Percentiles rank a stretch among this genome's conserved stretches.
Conservation (phyloP, 2,888 invertebrate species). For the Leucophenga maculata region DNA sequence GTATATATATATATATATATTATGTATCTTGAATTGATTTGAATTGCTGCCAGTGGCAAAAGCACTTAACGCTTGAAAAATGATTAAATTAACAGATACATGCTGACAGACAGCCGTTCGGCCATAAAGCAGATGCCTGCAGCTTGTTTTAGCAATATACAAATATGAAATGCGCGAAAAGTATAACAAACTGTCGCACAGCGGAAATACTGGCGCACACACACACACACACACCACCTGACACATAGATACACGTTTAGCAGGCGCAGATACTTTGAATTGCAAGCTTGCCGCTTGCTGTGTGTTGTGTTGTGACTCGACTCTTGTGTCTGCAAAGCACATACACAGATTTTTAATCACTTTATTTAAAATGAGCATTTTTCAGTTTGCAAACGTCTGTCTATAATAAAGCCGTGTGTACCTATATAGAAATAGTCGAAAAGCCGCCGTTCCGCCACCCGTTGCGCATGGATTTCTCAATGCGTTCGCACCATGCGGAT, state of each 20-base stretch:
- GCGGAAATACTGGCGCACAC: background rate
- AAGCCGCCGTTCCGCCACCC: too few species aligned
- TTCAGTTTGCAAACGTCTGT: too few species aligned
- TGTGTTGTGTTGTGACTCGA: too few species aligned
- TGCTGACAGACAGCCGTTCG: too few species aligned
- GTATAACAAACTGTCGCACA: background rate
- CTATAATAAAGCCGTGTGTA: too few species aligned
- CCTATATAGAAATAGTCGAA: too few species aligned
- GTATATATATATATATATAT: too few species aligned
- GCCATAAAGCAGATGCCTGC: conserved; percentile 1
- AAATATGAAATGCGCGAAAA: too few species aligned
- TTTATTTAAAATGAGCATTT: conserved; percentile 56
- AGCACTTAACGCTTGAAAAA: background rate
- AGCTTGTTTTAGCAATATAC: background rate
- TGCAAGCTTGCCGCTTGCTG: background rate
- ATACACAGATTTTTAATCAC: conserved; percentile 63
- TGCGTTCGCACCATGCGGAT: conserved; percentile 15
- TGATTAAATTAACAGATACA: conserved; percentile 17
- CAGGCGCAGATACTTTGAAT: background rate
- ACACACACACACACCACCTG: background rate
- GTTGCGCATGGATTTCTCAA: conserved; percentile 12
- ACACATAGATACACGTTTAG: background rate
- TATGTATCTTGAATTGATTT: too few species aligned
- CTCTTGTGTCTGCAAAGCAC: conserved; percentile 15
- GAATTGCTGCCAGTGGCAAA: conserved; percentile 1